Percentiles rank a stretch among this genome's conserved stretches.
Conservation (phyloP, 2,888 invertebrate species). For the Andrena chrysosceles region DNA sequence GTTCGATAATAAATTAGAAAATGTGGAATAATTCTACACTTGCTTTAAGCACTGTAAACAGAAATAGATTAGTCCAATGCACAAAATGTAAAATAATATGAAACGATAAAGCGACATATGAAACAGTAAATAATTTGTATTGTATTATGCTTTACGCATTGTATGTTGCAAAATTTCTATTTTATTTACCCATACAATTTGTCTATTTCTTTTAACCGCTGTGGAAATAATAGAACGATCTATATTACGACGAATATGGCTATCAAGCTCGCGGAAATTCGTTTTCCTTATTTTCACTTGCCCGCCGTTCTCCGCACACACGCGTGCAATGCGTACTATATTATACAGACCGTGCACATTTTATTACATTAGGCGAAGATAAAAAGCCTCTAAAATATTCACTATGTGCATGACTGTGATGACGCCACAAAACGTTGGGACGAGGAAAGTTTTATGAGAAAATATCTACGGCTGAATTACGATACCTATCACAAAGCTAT, state of each 20-base stretch:
- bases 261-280: neutral
- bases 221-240: neutral
- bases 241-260: neutral
- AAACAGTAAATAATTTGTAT: too few relatives aligned
- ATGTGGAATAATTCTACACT: too few relatives aligned
- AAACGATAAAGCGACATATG: too few relatives aligned
- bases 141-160: neutral
- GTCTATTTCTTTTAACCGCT: neutral
- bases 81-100: too few relatives aligned
- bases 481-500: conserved; percentile 8
- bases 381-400: conserved; percentile 41
- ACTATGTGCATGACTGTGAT: conserved; percentile 2
- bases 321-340: conserved; percentile 14
- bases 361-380: conserved; percentile 18
- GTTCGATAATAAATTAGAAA: too few relatives aligned
- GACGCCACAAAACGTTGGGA: neutral
- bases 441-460: conserved; percentile 22
- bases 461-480: conserved; percentile 24
- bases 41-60: too few relatives aligned
- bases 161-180: neutral
- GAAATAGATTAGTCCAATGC: too few relatives aligned
- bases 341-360: neutral
- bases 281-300: conserved; percentile 11
- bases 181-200: neutral
- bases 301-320: neutral